Percentiles rank a stretch among this genome's conserved stretches.
Conservation (phyloP, 2,113 vertebrate species). For the Acrocephalus arundinaceus region DNA sequence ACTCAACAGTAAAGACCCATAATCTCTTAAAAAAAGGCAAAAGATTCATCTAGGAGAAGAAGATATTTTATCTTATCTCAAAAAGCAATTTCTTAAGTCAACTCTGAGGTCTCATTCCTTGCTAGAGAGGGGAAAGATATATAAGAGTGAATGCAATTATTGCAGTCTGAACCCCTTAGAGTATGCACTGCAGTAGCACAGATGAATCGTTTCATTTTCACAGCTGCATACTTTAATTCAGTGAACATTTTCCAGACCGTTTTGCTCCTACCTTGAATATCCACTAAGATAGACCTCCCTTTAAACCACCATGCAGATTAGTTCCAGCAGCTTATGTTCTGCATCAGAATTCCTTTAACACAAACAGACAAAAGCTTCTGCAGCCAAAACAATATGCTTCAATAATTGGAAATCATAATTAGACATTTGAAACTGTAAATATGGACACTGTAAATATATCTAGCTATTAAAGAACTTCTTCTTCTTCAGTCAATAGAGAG, state of each 20-base stretch:
- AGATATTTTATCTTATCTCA: background rate
- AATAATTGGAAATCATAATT: background rate
- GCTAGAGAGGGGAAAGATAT: background rate
- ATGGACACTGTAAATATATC: background rate
- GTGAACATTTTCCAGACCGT: background rate
- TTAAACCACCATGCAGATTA: background rate
- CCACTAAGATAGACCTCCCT: background rate
- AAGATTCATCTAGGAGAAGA: background rate
- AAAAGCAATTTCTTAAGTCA: slow-evolving; percentile 11
- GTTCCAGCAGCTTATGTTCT: slow-evolving; percentile 5
- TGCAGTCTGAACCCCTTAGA: background rate
- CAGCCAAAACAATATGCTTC: background rate
- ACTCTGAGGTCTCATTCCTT: background rate
- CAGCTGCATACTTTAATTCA: background rate
- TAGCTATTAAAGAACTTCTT: background rate
- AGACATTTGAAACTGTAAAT: background rate
- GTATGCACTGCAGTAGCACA: background rate
- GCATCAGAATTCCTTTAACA: background rate
- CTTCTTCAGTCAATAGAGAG: background rate
- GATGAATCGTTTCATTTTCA: background rate
- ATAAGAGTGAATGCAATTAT: background rate
- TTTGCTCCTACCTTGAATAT: slow-evolving; percentile 1
- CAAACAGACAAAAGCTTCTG: background rate
- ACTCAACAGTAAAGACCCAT: background rate
- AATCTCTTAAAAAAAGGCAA: background rate